phyloP scores from a whole-genome alignment of 2,888 invertebrate species.

The Euclidia mi region DNA sequence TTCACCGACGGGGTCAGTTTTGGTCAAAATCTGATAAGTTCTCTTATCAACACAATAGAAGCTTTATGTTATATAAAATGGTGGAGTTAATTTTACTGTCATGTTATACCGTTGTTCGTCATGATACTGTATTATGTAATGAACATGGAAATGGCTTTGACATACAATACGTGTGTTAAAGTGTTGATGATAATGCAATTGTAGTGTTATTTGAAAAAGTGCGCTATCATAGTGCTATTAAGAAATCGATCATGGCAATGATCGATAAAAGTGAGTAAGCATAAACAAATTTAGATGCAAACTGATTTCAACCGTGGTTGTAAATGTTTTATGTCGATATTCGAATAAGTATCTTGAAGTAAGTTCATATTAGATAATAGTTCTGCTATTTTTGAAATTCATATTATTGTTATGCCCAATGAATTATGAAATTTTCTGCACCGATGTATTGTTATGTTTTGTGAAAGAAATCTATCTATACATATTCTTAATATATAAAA shows the following conservation, averaged over 20 bases:
- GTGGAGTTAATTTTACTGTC: constrained; percentile 20
- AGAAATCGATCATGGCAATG: constrained; percentile 34
- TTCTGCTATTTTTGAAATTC: constrained; percentile 14
- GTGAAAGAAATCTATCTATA: background rate
- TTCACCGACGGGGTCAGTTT: constrained; percentile 79
- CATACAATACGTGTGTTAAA: constrained; percentile 4
- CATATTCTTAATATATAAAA: background rate
- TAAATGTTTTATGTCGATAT: too few relatives aligned
- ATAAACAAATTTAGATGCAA: background rate
- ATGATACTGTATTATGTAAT: constrained; percentile 24
- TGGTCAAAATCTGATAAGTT: constrained; percentile 72
- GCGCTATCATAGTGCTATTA: constrained; percentile 43
- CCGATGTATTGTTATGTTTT: constrained; percentile 14
- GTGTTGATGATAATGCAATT: constrained; percentile 3
- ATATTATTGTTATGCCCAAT: constrained; percentile 17
- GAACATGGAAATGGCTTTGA: constrained; percentile 1
- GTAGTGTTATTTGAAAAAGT: constrained; percentile 1
- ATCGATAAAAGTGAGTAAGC: constrained; percentile 5
- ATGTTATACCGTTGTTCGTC: constrained; percentile 11
- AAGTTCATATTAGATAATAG: constrained; percentile 30
- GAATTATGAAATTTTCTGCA: too few relatives aligned
- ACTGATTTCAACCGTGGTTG: constrained; percentile 1
- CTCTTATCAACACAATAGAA: constrained; percentile 75
- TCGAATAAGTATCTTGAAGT: too few relatives aligned
- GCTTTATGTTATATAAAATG: constrained; percentile 34